phyloP scores from a whole-genome alignment of 2,113 vertebrate species.

The Hemibates koningsi region DNA sequence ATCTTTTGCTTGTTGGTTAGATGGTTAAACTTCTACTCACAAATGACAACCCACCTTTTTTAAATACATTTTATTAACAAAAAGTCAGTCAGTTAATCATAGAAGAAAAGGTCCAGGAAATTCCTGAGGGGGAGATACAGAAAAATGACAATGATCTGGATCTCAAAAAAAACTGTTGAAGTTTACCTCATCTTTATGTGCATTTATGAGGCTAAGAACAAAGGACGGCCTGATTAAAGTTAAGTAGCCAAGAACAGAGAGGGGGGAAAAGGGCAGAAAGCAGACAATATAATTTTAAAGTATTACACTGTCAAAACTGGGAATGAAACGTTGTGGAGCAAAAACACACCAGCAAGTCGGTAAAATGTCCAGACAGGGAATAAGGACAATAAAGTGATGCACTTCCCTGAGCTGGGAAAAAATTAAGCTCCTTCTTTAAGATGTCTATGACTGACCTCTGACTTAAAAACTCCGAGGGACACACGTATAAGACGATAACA shows the following conservation, averaged over 20 bases:
- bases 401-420: slow-evolving; percentile 40
- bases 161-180: background rate
- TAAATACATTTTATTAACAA: slow-evolving; percentile 53
- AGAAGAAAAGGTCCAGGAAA: slow-evolving; percentile 30
- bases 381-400: background rate
- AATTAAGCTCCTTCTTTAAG: background rate
- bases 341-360: background rate
- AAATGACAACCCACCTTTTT: background rate
- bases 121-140: slow-evolving; percentile 27
- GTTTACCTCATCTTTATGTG: background rate
- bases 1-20: background rate
- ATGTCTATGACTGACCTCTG: background rate
- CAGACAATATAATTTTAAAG: background rate
- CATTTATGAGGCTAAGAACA: slow-evolving; percentile 2
- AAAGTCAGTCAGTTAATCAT: slow-evolving; percentile 12
- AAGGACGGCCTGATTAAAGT: background rate
- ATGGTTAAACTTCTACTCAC: background rate
- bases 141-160: background rate
- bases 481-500: background rate
- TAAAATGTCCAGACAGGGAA: background rate
- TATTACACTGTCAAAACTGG: background rate
- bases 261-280: background rate
- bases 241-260: background rate
- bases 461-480: background rate
- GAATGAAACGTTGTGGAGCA: background rate